Evolutionary conservation across 30 jellyfish, hydroid and myxozoan species (phyloP), one percentile per base, ranked within the genome.

Genomic region (Sanderia malayensis): DNA sequence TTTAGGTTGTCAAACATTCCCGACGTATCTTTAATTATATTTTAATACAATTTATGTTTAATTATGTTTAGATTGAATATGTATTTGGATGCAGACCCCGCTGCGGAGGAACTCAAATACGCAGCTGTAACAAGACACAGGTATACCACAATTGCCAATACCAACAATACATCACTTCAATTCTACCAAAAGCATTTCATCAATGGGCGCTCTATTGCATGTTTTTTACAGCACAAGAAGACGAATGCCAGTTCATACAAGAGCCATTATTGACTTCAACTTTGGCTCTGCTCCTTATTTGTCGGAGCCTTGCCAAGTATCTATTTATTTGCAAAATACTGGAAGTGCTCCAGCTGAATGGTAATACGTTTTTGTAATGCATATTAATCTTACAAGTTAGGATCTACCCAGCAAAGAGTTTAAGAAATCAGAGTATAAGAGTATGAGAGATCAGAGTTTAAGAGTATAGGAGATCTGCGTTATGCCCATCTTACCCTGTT

Each of bases 241-340:
- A 10, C 80, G 95, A 8, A 88, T 88, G 95, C 97, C 97, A 4
- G 88, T 81, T 46, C 86, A 87, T 74, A 88, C 97, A 19, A 70
- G 87, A 81, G 95, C 97, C 1, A 88, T 76, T 62, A 19, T 80
- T 62, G 89, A 73, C 49, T 81, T 88, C 80, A 79, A 88, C 61
- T 88, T 88, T 57, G 86, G 91, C 0, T 88, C 97, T n/a, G 57
- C 93, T 34, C 95, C 84, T 49, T 83, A 82, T 22, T 61, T 76
- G 20, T 73, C 95, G 2, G 81, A 88, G 3, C 55, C 80, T 31
- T 70, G 93, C 26, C 28, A 58, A 1, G 45, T 88, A 0, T 9
- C 60, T 46, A 28, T 88, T 23, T 67, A 67, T 52, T 70, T 88
- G 66, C 67, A 88, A 49, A 88, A 88, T 55, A 69, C 76, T 8